Base-by-base conservation (phyloP, 2,797 vertebrate species). In the Artibeus lituratus region DNA sequence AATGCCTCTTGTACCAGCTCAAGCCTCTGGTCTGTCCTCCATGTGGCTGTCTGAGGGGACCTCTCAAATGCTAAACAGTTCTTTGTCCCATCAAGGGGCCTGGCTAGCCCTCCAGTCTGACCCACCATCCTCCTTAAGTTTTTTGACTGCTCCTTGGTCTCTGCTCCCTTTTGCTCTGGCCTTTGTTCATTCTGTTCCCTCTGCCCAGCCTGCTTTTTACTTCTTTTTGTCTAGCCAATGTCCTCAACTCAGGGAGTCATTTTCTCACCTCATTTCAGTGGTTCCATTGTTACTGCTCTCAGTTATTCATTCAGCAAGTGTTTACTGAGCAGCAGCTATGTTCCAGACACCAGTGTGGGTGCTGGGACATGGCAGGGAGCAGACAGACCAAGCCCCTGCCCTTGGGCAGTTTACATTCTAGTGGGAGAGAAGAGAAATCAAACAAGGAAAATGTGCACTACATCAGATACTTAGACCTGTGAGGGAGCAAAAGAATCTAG, bases 51-150 rank as follows among this genome's bases (percentile, higher is more conserved):
- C 10, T 1, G 12, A n/a, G 42, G 39, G 78, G 42, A n/a, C 10
- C n/a, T 47, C 73, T 87, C 65, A 67, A 29, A 21, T 37, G n/a
- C 53, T n/a, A 26, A 9, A 6, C 11, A 10, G n/a, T 22, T 3
- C 21, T 69, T 11, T 4, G 9, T 24, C 51, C 44, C 22, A 1
- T 42, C 4, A 0, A 35, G 80, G 37, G 47, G 42, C 7, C 3
- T 0, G 19, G 15, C n/a, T 0, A 0, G n/a, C 47, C 19, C 19
- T 16, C 19, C n/a, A 10, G 62, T 16, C n/a, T 47, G 32, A 42
- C 24, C 21, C 22, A 21, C 9, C 5, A 3, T 12, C 37, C 26
- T 53, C 51, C 51, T 55, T 42, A 12, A 29, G 1, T 10, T 22
- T 32, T 16, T 16, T 59, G 39, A 19, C 37, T 24, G 14, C 39